phyloP scores from a whole-genome alignment of 1,140 invertebrate genomes.

The Neuroterus valhalla region DNA sequence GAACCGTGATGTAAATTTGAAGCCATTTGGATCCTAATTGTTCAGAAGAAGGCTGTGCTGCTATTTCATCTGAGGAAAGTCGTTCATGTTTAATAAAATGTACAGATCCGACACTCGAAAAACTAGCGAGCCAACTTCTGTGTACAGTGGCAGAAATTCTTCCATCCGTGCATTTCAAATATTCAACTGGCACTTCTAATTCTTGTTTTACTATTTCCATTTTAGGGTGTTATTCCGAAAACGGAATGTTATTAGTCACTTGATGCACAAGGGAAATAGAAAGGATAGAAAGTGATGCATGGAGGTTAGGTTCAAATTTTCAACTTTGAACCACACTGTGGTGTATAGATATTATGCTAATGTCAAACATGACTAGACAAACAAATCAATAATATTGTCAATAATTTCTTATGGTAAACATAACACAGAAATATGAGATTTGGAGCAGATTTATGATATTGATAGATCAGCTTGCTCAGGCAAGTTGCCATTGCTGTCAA shows the following conservation, averaged over 20 bases:
- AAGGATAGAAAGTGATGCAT: neutral
- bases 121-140: conserved; percentile 64
- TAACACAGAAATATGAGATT: conserved; percentile 18
- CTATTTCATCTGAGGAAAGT: conserved; percentile 68
- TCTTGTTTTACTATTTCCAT: conserved; percentile 66
- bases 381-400: neutral
- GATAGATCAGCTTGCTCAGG: neutral
- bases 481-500: conserved; percentile 27
- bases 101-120: conserved; percentile 60
- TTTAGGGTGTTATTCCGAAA: neutral
- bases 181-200: conserved; percentile 64
- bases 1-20: conserved; percentile 68
- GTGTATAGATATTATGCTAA: neutral
- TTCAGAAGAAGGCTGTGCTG: conserved; percentile 64
- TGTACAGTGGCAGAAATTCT: conserved; percentile 67
- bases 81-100: conserved; percentile 66
- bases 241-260: neutral
- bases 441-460: neutral
- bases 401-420: neutral
- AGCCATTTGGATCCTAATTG: conserved; percentile 66
- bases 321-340: neutral
- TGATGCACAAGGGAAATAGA: neutral
- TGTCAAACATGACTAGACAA: conserved; percentile 7
- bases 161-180: conserved; percentile 62
- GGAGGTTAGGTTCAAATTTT: neutral